Conservation (phyloP, 2,888 invertebrate genomes). For the Muschampia plurimacula region DNA sequence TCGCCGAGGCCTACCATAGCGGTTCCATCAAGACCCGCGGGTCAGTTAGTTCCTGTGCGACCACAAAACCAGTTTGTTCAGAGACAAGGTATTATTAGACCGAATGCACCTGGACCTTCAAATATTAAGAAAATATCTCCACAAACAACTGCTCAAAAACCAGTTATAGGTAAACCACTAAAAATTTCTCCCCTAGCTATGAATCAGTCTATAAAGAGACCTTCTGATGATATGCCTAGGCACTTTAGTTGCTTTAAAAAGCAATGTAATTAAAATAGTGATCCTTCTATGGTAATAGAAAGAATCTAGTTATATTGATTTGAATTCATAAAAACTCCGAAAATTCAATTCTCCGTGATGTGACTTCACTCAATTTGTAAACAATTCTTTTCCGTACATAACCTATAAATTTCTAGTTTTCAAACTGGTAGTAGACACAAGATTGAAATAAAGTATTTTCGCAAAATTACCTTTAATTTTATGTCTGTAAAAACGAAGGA, state of each 20-base stretch:
- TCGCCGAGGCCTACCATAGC: conserved; percentile 51
- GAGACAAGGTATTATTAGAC: conserved; percentile 47
- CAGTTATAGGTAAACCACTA: conserved; percentile 56
- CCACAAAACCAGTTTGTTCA: conserved; percentile 56
- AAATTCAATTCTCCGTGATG: too few relatives aligned
- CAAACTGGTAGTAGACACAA: too few relatives aligned
- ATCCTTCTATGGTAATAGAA: conserved; percentile 58
- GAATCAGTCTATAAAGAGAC: conserved; percentile 57
- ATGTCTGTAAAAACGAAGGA: too few relatives aligned
- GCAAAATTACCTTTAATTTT: too few relatives aligned
- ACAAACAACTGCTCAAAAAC: conserved; percentile 45
- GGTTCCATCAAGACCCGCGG: conserved; percentile 45
- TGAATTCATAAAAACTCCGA: too few relatives aligned
- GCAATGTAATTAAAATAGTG: conserved; percentile 61
- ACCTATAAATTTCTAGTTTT: too few relatives aligned
- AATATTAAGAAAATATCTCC: conserved; percentile 47
- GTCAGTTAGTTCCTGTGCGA: conserved; percentile 58
- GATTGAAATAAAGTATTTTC: too few relatives aligned
- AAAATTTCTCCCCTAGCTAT: conserved; percentile 67
- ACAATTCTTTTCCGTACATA: too few relatives aligned
- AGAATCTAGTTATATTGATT: too few relatives aligned
- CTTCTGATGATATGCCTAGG: conserved; percentile 58
- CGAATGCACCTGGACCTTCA: conserved; percentile 42
- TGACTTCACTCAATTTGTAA: too few relatives aligned
- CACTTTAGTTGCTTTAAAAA: conserved; percentile 77